Base-by-base conservation (phyloP, 2,797 vertebrate species). In the Acrossocheilus wenchowensis region DNA sequence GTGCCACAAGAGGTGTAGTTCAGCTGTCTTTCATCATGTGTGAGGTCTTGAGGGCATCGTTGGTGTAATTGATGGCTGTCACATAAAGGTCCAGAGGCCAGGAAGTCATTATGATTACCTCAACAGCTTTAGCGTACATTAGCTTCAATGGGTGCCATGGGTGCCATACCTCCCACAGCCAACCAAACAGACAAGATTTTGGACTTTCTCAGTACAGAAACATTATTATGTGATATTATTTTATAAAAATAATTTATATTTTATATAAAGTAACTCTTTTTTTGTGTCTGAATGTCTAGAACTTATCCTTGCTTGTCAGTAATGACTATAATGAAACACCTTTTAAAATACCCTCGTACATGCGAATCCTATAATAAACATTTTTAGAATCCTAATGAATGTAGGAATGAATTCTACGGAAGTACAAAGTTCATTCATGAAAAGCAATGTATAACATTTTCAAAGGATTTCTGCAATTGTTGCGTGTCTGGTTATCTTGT, bases 21-120 rank as follows among this genome's bases (percentile, higher is more conserved):
- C 17, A 52, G 73, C 48, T 34, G 26, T 52, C 73, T 75, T 75
- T 52, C 48, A 75, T 75, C 26, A 75, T 36, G 73, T 52, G 30
- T 34, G 73, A 52, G 48, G 26, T 75, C 73, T 75, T 52, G 48
- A 75, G 73, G 48, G 45, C 48, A 75, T 73, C 14, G 8, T 45
- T 48, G n/a, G 41, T 75, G 26, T 52, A 34, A 75, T 6, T 75
- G 48, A 75, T 75, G 26, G 17, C 73, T 75, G 73, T 75, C 73
- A 75, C 45, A 52, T 75, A 21, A 75, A 52, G 14, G 73, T 75
- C 45, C 7, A 50, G 15, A 75, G 26, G 26, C 45, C 15, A 50
- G 73, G 43, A 12, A 30, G 45, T 75, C 45, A 30, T 50, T 34
- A 19, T 50, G 26, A 50, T 75, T 75, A 50, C 73, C 36, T 73